These are phyloP conservation scores for Eupithecia subumbrata DNA, from an alignment of 2,888 invertebrate species.

Conservation along the genomic window DNA sequence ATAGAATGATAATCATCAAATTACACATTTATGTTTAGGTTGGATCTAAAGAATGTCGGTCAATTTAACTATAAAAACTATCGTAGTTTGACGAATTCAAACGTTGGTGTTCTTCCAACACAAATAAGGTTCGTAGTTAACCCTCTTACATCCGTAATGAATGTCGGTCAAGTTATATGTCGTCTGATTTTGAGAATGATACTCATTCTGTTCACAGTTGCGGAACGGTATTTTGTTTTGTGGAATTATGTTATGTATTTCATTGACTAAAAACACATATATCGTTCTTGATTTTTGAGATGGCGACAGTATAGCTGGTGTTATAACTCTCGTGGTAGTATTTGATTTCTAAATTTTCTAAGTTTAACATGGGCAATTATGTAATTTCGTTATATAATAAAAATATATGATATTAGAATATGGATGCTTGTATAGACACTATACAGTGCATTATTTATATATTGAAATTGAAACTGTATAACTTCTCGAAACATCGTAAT, in stretches of 20 bases:
- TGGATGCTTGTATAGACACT: no score
- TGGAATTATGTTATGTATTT: background rate
- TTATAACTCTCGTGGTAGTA: background rate
- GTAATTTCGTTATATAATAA: no score
- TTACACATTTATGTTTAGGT: slow-evolving; percentile 57
- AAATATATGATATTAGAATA: no score
- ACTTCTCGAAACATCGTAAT: no score
- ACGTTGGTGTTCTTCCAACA: no score
- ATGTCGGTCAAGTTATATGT: slow-evolving; percentile 42
- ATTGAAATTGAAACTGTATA: no score
- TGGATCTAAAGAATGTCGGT: background rate
- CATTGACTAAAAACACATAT: background rate
- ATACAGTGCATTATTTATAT: no score
- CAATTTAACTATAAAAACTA: no score
- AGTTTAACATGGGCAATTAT: background rate
- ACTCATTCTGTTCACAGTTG: slow-evolving; percentile 31
- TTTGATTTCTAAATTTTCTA: no score
- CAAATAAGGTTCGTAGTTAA: no score
- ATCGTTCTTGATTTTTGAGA: background rate
- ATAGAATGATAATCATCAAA: slow-evolving; percentile 67
- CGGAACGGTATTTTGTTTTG: slow-evolving; percentile 29
- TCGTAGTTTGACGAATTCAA: no score
- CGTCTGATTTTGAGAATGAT: slow-evolving; percentile 35
- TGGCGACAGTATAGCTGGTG: background rate
- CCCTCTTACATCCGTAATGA: slow-evolving; percentile 16